Base-by-base conservation (phyloP, 2,113 vertebrate species). In the Gopherus evgoodei region DNA sequence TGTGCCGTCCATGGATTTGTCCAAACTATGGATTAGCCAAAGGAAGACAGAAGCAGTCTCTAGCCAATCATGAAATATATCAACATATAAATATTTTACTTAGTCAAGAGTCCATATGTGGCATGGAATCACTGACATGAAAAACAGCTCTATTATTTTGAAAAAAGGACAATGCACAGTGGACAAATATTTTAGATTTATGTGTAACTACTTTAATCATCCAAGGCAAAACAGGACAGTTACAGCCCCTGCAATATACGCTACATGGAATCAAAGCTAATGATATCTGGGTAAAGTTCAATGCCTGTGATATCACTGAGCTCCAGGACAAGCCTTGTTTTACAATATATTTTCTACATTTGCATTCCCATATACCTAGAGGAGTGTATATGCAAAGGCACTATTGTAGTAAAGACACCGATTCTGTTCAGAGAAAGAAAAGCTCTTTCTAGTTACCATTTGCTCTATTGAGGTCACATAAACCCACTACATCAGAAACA, bases 321-420 rank as follows among this genome's bases (percentile, higher is more conserved):
- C 14, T 91, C 97, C 89, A 95, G 59, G 90, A 4, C 42, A 35
- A 52, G 11, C 93, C 90, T 80, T 93, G 82, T 93, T 95, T 84
- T 62, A 62, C 56, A 78, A 56, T 22, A 6, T 52, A 72, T 94
- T 65, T 79, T 53, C 56, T 86, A 57, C 52, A 90, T 94, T 81
- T 94, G 6, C 25, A 78, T 78, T 75, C 13, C 35, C 29, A 16
- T 38, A 14, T 3, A 80, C 54, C 27, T 24, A 29, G 25, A 44
- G 25, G 49, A 89, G 57, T 49, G 49, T 54, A 25, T 78, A 44
- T 31, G 65, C n/a, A 69, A 78, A 80, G 53, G 2, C 83, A 54
- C 57, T 59, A 56, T 88, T 42, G 22, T 80, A 79, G 27, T 11
- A 13, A 69, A 88, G 29, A 72, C 35, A 81, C 27, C 9, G 13